Evolutionary conservation across 2,888 invertebrate genomes (phyloP).

Genomic region (Tyria jacobaeae): DNA sequence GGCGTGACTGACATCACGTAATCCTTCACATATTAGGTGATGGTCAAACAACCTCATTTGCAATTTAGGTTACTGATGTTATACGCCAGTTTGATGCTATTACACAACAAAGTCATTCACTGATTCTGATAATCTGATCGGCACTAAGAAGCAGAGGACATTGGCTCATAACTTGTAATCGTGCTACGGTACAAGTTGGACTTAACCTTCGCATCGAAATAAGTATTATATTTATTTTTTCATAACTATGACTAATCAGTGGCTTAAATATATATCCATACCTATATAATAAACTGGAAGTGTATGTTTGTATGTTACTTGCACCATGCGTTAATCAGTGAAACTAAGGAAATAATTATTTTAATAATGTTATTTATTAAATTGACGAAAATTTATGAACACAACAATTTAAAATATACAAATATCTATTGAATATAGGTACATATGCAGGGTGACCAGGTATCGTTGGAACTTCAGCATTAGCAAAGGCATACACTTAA

Average conservation of each 20-base stretch:
- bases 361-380: too few species aligned
- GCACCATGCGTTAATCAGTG: too few species aligned
- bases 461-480: background rate
- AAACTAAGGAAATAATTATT: too few species aligned
- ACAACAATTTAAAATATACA: too few species aligned
- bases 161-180: slow-evolving; percentile 4
- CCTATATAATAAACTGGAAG: background rate
- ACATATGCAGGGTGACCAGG: background rate
- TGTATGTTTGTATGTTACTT: too few species aligned
- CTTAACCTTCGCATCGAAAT: slow-evolving; percentile 15
- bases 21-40: slow-evolving; percentile 51
- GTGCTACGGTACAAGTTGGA: slow-evolving; percentile 2
- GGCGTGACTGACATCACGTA: slow-evolving; percentile 46
- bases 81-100: slow-evolving; percentile 4
- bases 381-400: too few species aligned
- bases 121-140: slow-evolving; percentile 1
- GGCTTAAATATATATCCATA: background rate
- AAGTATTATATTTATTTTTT: background rate
- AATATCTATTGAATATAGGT: background rate
- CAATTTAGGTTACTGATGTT: slow-evolving; percentile 37
- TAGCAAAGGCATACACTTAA: background rate
- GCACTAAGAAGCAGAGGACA: slow-evolving; percentile 11
- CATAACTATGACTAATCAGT: background rate
- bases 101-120: slow-evolving; percentile 11
- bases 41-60: slow-evolving; percentile 48